Evolutionary conservation across 1,140 invertebrate genomes (phyloP).

Genomic region (Hestina assimilis): DNA sequence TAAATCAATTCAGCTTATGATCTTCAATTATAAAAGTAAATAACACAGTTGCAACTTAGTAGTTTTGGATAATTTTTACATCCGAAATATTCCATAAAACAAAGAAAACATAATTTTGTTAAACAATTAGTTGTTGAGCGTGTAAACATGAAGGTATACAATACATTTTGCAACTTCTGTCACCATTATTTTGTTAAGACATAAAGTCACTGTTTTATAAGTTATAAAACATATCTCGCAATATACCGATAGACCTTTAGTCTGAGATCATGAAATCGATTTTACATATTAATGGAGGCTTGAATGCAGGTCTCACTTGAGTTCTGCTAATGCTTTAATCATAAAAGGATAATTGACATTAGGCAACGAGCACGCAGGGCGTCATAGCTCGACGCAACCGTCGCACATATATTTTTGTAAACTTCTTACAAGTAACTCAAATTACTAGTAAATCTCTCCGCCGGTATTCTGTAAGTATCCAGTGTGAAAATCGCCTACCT

Average conservation of each 20-base stretch:
- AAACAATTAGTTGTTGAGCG: too few species aligned
- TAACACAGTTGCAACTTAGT: too few species aligned
- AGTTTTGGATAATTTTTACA: too few species aligned
- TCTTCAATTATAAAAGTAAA: too few species aligned
- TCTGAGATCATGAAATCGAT: slow-evolving; percentile 9
- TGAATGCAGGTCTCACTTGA: slow-evolving; percentile 17
- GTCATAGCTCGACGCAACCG: too few species aligned
- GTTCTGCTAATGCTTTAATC: slow-evolving; percentile 7
- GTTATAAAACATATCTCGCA: background rate
- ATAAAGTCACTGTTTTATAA: background rate
- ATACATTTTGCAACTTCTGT: background rate
- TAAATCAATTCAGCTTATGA: too few species aligned
- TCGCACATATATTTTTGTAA: too few species aligned
- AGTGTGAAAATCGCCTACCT: slow-evolving; percentile 21
- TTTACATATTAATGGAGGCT: slow-evolving; percentile 36
- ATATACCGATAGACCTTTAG: slow-evolving; percentile 3
- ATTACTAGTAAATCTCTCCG: too few species aligned
- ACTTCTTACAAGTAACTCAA: too few species aligned
- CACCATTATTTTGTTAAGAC: background rate
- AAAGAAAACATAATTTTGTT: too few species aligned
- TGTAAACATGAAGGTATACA: too few species aligned
- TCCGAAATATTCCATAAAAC: too few species aligned
- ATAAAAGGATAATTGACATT: slow-evolving; percentile 10
- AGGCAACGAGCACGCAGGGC: background rate
- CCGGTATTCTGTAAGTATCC: background rate